Conservation (phyloP, 2,888 invertebrate species). For the Cantharis rustica region DNA sequence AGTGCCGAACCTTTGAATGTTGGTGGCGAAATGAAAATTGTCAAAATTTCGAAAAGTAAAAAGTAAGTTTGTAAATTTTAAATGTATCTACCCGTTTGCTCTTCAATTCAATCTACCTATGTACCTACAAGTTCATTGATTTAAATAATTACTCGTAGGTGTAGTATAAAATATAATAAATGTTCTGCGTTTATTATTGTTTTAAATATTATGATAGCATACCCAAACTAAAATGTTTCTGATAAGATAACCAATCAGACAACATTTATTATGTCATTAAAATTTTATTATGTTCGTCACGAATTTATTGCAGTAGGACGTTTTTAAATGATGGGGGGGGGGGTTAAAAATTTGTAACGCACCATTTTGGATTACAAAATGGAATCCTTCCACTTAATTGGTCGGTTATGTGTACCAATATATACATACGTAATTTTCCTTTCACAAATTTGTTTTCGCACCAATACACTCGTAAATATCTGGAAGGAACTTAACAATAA, state of each 20-base stretch:
- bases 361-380: not conserved
- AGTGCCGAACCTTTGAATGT: slow-evolving; percentile 78
- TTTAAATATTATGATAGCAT: not conserved
- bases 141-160: not conserved
- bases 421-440: not conserved
- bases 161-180: not conserved
- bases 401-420: not conserved
- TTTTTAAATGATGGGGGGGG: not conserved
- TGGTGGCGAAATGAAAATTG: slow-evolving; percentile 64
- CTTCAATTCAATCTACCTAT: not conserved
- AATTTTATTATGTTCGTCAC: not conserved
- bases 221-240: not conserved
- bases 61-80: slow-evolving; percentile 26
- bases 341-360: not conserved
- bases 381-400: not conserved
- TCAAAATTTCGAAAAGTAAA: slow-evolving; percentile 69
- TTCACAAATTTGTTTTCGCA: not conserved
- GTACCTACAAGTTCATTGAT: not conserved
- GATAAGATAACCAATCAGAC: not conserved
- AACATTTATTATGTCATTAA: not conserved
- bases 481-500: not conserved
- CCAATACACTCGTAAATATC: not conserved
- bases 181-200: not conserved
- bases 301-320: not conserved
- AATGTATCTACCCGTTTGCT: too few relatives aligned